phyloP scores from a whole-genome alignment of 2,797 vertebrate species.

The Diglossa cyanea region DNA sequence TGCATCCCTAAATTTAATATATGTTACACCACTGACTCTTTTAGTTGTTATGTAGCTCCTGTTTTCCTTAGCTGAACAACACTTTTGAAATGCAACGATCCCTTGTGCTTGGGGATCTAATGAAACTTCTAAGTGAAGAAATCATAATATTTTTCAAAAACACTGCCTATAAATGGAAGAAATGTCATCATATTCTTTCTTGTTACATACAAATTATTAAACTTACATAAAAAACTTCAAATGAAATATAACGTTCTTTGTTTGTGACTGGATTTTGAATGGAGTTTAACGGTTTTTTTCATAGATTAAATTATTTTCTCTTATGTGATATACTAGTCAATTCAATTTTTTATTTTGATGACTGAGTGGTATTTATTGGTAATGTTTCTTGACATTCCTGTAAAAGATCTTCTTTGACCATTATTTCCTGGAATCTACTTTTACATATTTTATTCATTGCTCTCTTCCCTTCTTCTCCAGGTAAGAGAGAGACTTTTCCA shows the following conservation, averaged over 20 bases:
- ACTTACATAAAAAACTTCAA: neutral
- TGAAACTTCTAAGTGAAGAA: neutral
- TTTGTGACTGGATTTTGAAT: neutral
- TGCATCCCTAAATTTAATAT: neutral
- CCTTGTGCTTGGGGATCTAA: neutral
- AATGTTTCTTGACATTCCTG: neutral
- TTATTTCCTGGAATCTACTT: conserved; percentile 32
- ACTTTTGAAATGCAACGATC: neutral
- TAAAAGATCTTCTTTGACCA: neutral
- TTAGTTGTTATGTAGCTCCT: neutral
- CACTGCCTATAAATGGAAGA: neutral
- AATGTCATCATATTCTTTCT: neutral
- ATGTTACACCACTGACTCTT: neutral
- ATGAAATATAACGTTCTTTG: neutral
- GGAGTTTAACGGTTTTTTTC: neutral
- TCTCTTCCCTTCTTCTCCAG: neutral
- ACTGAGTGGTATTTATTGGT: neutral
- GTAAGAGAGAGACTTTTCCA: conserved; percentile 7
- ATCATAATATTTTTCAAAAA: neutral
- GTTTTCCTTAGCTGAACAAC: neutral
- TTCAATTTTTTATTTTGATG: neutral
- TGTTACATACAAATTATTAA: neutral
- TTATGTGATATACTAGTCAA: neutral
- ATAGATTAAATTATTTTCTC: neutral
- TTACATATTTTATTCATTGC: conserved; percentile 48